Conservation (phyloP, 2,888 invertebrate genomes). For the Lepidocyrtoides sp. region DNA sequence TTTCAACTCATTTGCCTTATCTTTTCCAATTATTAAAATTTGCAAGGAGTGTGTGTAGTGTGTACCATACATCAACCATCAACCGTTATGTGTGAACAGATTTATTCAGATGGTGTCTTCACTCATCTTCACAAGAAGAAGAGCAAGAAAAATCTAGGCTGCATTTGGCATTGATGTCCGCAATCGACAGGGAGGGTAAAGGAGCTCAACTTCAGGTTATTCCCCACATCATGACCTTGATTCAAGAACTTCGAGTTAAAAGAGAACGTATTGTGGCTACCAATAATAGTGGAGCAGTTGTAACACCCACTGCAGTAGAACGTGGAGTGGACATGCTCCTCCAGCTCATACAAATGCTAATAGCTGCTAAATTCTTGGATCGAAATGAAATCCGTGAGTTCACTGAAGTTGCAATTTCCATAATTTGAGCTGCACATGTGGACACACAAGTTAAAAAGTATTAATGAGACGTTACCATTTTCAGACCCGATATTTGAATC, state of each 20-base stretch:
- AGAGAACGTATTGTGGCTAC: slow-evolving; percentile 65
- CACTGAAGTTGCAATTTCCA: slow-evolving; percentile 3
- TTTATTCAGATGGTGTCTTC: slow-evolving; percentile 83
- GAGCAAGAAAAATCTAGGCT: slow-evolving; percentile 78
- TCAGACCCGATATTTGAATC: slow-evolving; percentile 83
- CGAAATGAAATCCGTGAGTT: slow-evolving; percentile 84
- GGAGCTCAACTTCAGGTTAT: slow-evolving; percentile 84
- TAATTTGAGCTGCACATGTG: slow-evolving; percentile 38
- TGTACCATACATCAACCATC: background rate
- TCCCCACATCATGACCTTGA: slow-evolving; percentile 84
- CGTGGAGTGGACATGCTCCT: slow-evolving; percentile 80
- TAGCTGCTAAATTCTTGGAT: slow-evolving; percentile 82
- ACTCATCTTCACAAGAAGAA: slow-evolving; percentile 34
- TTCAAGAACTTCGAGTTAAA: slow-evolving; percentile 82
- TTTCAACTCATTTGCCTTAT: slow-evolving; percentile 28
- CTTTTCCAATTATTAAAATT: slow-evolving; percentile 5
- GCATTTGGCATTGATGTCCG: slow-evolving; percentile 81
- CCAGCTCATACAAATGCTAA: slow-evolving; percentile 83
- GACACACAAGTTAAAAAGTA: too few species aligned
- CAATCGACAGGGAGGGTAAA: slow-evolving; percentile 82
- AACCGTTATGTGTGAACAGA: slow-evolving; percentile 71
- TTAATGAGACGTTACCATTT: background rate
- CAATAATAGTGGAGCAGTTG: slow-evolving; percentile 52
- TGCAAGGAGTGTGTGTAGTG: background rate
- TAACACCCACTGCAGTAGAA: slow-evolving; percentile 51